Percentiles rank a stretch among this genome's conserved stretches.
Evolutionary conservation across 53 echinoderm and acorn worm genomes (phyloP).

Genomic region (Hippasteria phrygiana): DNA sequence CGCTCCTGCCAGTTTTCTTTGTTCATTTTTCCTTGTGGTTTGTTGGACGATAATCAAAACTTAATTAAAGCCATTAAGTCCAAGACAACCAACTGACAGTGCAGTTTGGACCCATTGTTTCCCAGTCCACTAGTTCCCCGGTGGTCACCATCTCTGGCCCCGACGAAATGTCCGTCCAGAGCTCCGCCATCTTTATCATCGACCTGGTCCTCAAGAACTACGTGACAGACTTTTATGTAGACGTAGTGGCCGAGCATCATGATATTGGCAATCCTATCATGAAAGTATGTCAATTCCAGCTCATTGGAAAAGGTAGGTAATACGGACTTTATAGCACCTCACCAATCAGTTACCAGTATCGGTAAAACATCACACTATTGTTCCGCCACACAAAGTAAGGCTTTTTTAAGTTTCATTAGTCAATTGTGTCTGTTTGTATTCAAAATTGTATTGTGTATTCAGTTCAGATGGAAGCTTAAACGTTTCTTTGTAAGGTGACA

Average conservation of each 20-base stretch:
- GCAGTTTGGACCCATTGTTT: neutral
- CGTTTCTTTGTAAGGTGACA: too few species aligned
- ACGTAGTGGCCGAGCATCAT: constrained; percentile 69
- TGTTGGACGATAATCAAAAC: too few species aligned
- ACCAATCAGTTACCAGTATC: neutral
- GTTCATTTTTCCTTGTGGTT: too few species aligned
- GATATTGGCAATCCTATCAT: constrained; percentile 64
- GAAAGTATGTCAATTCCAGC: constrained; percentile 74
- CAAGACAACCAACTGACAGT: too few species aligned
- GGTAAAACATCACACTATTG: too few species aligned
- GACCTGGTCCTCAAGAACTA: constrained; percentile 77
- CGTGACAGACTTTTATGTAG: constrained; percentile 66
- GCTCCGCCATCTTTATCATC: constrained; percentile 73
- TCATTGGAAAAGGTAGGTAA: constrained; percentile 72
- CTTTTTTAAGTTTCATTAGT: too few species aligned
- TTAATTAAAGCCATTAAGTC: too few species aligned
- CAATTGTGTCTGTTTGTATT: too few species aligned
- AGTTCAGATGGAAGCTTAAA: too few species aligned
- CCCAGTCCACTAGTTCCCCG: constrained; percentile 46
- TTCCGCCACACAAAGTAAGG: too few species aligned
- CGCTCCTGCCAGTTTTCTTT: too few species aligned
- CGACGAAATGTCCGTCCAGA: constrained; percentile 64
- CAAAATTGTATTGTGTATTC: too few species aligned
- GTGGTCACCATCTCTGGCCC: constrained; percentile 70
- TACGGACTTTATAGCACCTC: neutral